Base-by-base conservation (phyloP, 2,113 vertebrate genomes). In the Gobiocypris rarus region DNA sequence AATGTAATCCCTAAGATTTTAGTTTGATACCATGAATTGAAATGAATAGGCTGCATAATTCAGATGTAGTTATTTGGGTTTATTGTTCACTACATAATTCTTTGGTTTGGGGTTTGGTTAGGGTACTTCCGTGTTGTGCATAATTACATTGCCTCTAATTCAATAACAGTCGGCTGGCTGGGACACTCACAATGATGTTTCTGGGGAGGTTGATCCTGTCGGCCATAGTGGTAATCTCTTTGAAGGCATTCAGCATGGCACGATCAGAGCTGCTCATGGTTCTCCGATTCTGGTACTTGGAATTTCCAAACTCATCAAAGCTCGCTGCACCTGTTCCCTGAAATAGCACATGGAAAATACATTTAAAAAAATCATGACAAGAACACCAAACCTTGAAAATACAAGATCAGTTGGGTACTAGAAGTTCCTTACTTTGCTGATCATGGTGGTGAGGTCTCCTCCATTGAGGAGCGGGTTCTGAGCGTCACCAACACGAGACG, bases 141-240 rank as follows among this genome's bases (percentile, higher is more conserved):
- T 43, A 38, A 9, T 41, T 43, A 69, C 65, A 69, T 67, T 34
- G 31, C n/a, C 38, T 75, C 9, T 13, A 34, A 38, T 77, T 34
- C 26, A 76, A 38, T 14, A 38, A 76, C 3, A 28, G 11, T 13
- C 59, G 87, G 11, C 50, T 3, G 83, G 81, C 50, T 3, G 84
- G 82, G 4, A 84, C 87, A 94, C 97, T 96, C 92, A 99, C 98
- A 80, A 99, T 94, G 85, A 99, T 99, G 92, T 99, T 99, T 88
- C 97, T 95, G 9, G 98, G 98, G 82, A 99, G 96, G 94, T 99
- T 99, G 92, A 99, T 99, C 93, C 98, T 96, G 92, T 99, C 98
- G 1, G 98, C 96, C 98, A 99, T 99, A 87, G 96, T 99, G 0
- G 94, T 97, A 82, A 99, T 99, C 90, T 99, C 98, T 93, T 98